phyloP scores from a whole-genome alignment of 2,797 vertebrate species.

The Takifugu rubripes region DNA sequence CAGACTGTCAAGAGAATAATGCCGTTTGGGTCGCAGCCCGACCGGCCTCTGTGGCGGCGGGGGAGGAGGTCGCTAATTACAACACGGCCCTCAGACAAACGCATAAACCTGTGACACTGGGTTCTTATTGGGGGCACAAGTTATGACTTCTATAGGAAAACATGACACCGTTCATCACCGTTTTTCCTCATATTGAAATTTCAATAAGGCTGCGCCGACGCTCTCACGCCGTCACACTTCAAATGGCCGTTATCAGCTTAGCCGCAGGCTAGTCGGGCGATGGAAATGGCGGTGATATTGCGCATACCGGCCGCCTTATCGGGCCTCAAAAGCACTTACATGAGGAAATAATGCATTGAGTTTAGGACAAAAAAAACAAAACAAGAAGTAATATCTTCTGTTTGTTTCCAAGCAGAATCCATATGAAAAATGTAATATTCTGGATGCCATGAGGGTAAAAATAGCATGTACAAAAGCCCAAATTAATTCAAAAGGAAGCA shows the following conservation, averaged over 20 bases:
- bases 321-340: conserved; percentile 65
- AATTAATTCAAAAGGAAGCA: conserved; percentile 36
- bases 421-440: conserved; percentile 72
- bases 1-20: conserved; percentile 64
- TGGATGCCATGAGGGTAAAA: conserved; percentile 37
- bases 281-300: conserved; percentile 57
- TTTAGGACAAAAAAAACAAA: conserved; percentile 40
- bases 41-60: conserved; percentile 39
- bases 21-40: conserved; percentile 49
- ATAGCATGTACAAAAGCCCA: conserved; percentile 42
- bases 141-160: conserved; percentile 59
- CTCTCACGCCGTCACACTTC: conserved; percentile 44
- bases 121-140: conserved; percentile 63
- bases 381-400: conserved; percentile 66
- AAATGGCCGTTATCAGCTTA: conserved; percentile 48
- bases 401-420: conserved; percentile 63
- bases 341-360: conserved; percentile 71
- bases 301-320: conserved; percentile 55
- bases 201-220: conserved; percentile 70
- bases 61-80: conserved; percentile 58
- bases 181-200: conserved; percentile 58
- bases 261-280: conserved; percentile 39
- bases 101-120: conserved; percentile 41
- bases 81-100: conserved; percentile 61
- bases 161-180: conserved; percentile 62